A percentile compares a stretch with the other conserved stretches of the same genome.
phyloP scores from a whole-genome alignment of 2,888 invertebrate species.

The Macrosoma leucophasiata region DNA sequence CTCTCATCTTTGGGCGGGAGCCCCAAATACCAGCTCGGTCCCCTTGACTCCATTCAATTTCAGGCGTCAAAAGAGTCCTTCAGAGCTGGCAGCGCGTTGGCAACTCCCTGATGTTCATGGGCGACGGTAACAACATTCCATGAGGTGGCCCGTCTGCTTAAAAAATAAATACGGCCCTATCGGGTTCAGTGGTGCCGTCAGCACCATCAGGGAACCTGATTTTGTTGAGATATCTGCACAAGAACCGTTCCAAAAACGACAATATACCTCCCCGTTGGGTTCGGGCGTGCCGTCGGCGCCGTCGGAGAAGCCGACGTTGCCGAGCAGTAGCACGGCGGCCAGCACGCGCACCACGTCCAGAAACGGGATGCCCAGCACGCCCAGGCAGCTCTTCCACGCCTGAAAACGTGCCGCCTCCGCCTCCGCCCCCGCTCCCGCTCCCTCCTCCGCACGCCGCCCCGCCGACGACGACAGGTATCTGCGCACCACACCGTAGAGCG shows the following conservation, averaged over 20 bases:
- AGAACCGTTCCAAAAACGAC: slow-evolving; percentile 84
- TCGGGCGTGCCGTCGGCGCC: slow-evolving; percentile 85
- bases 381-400: slow-evolving; percentile 94
- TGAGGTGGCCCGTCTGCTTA: no score
- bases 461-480: slow-evolving; percentile 75
- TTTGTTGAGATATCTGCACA: no score
- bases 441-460: slow-evolving; percentile 79
- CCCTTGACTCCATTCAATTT: no score
- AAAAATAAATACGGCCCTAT: no score
- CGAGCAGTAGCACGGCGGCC: slow-evolving; percentile 91
- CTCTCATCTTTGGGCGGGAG: no score
- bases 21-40: no score
- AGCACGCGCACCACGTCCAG: slow-evolving; percentile 94
- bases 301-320: slow-evolving; percentile 93
- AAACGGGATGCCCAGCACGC: slow-evolving; percentile 94
- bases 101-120: no score
- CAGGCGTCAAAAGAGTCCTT: no score
- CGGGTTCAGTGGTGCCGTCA: no score
- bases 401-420: slow-evolving; percentile 79
- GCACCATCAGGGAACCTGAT: no score
- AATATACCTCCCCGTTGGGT: slow-evolving; percentile 86
- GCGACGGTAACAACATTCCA: no score
- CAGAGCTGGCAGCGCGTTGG: no score
- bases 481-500: slow-evolving; percentile 20
- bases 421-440: slow-evolving; percentile 67